A percentile compares a stretch with the other conserved stretches of the same genome.
These are phyloP conservation scores for Enteromius mattozi DNA, from an alignment of 2,797 vertebrate species.

Conservation along the genomic window DNA sequence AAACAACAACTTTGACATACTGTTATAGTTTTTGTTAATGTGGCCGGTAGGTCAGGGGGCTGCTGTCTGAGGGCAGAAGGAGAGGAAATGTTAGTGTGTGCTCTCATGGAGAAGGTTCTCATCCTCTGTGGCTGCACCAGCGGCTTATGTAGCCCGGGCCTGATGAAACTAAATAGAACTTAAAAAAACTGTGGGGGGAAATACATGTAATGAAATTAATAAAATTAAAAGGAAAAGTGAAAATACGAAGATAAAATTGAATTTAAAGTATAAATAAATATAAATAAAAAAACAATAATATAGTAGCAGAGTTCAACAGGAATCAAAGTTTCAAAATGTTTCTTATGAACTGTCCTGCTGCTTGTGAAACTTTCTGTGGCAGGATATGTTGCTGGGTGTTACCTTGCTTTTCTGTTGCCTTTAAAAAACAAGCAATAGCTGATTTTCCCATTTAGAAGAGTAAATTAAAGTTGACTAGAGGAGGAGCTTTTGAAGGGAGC, in stretches of 20 bases:
- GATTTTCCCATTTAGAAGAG: background rate
- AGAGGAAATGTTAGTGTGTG: too few species aligned
- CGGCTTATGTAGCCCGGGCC: too few species aligned
- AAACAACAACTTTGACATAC: background rate
- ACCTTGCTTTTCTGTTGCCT: background rate
- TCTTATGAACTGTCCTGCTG: background rate
- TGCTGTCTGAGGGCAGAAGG: too few species aligned
- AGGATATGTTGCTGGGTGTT: background rate
- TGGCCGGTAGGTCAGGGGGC: too few species aligned
- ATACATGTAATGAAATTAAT: background rate
- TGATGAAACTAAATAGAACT: background rate
- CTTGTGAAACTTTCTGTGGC: background rate
- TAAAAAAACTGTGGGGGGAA: background rate
- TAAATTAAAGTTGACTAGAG: background rate
- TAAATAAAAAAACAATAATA: too few species aligned
- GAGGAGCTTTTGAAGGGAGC: background rate
- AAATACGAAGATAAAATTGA: background rate
- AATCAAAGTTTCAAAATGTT: background rate
- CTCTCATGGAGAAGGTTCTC: too few species aligned
- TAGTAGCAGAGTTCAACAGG: too few species aligned
- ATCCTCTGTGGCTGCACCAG: too few species aligned
- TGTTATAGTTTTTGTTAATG: background rate
- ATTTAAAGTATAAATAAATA: background rate
- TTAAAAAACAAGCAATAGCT: background rate
- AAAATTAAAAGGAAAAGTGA: background rate